Percentiles rank a stretch among this genome's conserved stretches.
These are phyloP conservation scores for Gisinianus flammeolus DNA, from an alignment of 2,888 invertebrate genomes.

Conservation along the genomic window DNA sequence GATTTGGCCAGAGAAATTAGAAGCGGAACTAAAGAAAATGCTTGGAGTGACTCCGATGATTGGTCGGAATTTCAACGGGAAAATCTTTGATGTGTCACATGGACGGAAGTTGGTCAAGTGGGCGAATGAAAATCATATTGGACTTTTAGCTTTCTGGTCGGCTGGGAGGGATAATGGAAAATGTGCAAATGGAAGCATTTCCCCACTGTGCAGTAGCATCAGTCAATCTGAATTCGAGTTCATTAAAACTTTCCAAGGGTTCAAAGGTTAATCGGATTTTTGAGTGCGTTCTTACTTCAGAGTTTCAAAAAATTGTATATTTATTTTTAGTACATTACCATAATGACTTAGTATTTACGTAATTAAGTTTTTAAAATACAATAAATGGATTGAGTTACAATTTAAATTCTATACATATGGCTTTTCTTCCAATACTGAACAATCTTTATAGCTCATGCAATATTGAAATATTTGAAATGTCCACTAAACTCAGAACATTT, in stretches of 20 bases:
- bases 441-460: too few species aligned
- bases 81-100: slow-evolving; percentile 49
- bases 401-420: too few species aligned
- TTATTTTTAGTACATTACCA: too few species aligned
- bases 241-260: slow-evolving; percentile 55
- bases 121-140: slow-evolving; percentile 54
- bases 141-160: slow-evolving; percentile 53
- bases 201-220: slow-evolving; percentile 53
- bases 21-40: slow-evolving; percentile 50
- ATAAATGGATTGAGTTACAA: too few species aligned
- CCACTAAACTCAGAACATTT: too few species aligned
- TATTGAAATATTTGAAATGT: too few species aligned
- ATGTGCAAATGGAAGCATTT: slow-evolving; percentile 49
- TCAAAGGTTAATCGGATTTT: slow-evolving; percentile 40
- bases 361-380: too few species aligned
- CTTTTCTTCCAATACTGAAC: too few species aligned
- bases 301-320: too few species aligned
- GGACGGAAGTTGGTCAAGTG: slow-evolving; percentile 50
- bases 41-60: slow-evolving; percentile 55
- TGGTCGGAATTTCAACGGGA: slow-evolving; percentile 55
- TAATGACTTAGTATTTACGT: too few species aligned
- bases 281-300: too few species aligned
- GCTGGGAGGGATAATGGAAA: slow-evolving; percentile 51
- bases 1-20: slow-evolving; percentile 55
- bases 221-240: slow-evolving; percentile 51